Evolutionary conservation across 2,797 vertebrate genomes (phyloP).

Genomic region (Margarornis squamiger): DNA sequence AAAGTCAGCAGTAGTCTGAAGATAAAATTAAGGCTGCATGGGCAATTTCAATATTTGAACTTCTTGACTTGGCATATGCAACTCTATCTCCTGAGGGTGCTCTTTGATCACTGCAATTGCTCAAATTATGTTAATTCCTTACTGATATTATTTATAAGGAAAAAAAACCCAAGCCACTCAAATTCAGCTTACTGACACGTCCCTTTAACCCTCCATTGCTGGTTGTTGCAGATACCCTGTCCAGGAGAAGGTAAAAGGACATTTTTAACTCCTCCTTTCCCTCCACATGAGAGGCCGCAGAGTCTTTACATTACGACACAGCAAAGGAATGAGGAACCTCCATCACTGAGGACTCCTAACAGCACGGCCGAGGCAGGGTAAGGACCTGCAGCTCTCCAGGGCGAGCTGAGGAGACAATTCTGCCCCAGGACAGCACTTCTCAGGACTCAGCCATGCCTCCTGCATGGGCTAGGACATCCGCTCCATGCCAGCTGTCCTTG

Average conservation of each 20-base stretch:
- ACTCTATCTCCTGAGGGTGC: neutral
- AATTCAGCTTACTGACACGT: neutral
- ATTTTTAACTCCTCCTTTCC: neutral
- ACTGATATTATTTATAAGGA: neutral
- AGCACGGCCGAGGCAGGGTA: neutral
- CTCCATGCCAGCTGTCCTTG: neutral
- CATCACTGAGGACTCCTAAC: accelerated
- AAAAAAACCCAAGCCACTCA: neutral
- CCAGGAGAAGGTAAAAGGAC: neutral
- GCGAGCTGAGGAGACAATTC: neutral
- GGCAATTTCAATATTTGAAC: neutral
- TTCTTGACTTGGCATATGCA: neutral
- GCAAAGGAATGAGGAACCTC: neutral
- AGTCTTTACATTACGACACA: neutral
- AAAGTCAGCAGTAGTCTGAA: neutral
- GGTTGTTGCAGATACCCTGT: neutral
- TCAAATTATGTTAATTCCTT: neutral
- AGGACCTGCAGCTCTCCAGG: neutral
- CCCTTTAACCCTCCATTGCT: neutral
- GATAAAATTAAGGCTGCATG: neutral
- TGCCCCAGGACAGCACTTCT: neutral
- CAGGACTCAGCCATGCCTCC: neutral
- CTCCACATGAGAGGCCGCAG: neutral
- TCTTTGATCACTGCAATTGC: neutral
- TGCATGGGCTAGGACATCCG: neutral